phyloP scores from a whole-genome alignment of 2,797 vertebrate species.

The Rhinella marina region DNA sequence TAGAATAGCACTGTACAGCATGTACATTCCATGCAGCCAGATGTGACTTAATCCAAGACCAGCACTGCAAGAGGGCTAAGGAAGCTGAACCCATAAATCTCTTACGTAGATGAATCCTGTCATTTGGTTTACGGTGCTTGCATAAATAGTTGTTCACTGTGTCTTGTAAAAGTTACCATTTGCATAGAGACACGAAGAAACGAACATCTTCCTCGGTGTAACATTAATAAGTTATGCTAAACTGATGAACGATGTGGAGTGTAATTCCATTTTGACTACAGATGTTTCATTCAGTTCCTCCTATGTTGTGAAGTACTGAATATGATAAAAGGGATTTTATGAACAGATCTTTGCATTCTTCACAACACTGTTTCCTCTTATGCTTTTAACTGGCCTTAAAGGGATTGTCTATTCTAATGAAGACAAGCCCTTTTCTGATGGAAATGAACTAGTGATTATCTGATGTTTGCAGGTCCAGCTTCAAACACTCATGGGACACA shows the following conservation, averaged over 20 bases:
- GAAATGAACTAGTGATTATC: not conserved
- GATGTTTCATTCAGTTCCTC: not conserved
- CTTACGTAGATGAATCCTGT: not conserved
- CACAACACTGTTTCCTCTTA: not conserved
- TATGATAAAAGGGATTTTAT: not conserved
- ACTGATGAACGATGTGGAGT: not conserved
- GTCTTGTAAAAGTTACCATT: not conserved
- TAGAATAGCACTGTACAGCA: not conserved
- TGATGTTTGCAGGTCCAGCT: not conserved
- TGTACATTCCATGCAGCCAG: not conserved
- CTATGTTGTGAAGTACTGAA: not conserved
- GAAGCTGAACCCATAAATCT: not conserved
- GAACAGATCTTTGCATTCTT: not conserved
- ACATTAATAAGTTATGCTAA: not conserved
- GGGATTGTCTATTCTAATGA: not conserved
- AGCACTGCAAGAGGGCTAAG: not conserved
- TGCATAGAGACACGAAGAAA: not conserved
- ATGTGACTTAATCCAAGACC: not conserved
- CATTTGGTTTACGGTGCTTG: conserved; percentile 7
- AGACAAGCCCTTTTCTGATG: not conserved
- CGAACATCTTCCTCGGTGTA: not conserved
- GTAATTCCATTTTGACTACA: not conserved
- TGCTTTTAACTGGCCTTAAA: not conserved
- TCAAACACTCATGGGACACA: not conserved
- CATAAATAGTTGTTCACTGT: not conserved